Conservation (phyloP, 1,140 invertebrate genomes). For the Eumaeus atala region DNA sequence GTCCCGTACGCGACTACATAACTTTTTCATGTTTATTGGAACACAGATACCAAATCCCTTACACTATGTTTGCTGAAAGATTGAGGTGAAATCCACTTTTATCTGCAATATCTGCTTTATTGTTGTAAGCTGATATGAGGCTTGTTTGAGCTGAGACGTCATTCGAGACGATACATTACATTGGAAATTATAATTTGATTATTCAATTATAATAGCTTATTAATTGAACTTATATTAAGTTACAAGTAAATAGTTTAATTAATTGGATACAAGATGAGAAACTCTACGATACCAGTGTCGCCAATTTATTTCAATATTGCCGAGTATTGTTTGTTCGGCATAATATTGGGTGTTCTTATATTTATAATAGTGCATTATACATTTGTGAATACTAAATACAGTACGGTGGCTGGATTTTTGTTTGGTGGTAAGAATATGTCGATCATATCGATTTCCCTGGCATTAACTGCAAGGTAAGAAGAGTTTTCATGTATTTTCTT, state of each 20-base stretch:
- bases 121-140: conserved; percentile 28
- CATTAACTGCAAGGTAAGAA: conserved; percentile 57
- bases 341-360: conserved; percentile 60
- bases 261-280: conserved; percentile 37
- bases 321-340: conserved; percentile 64
- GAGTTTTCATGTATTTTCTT: too few species aligned
- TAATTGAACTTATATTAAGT: too few species aligned
- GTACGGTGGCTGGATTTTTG: conserved; percentile 54
- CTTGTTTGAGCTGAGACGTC: not conserved
- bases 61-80: conserved; percentile 46
- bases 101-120: conserved; percentile 45
- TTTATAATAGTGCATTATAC: conserved; percentile 61
- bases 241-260: too few species aligned
- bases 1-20: too few species aligned
- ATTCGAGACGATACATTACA: conserved; percentile 11
- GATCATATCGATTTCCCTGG: conserved; percentile 52
- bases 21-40: conserved; percentile 7
- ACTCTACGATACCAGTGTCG: conserved; percentile 32
- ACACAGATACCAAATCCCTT: conserved; percentile 25
- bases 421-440: conserved; percentile 70
- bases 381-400: conserved; percentile 57
- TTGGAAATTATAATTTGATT: conserved; percentile 18
- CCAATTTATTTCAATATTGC: conserved; percentile 67
- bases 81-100: conserved; percentile 54
- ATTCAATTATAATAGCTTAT: conserved; percentile 13